Evolutionary conservation across 1,140 invertebrate species (phyloP), one percentile per base, ranked within the genome.

Genomic region (Rhopalosiphum padi): DNA sequence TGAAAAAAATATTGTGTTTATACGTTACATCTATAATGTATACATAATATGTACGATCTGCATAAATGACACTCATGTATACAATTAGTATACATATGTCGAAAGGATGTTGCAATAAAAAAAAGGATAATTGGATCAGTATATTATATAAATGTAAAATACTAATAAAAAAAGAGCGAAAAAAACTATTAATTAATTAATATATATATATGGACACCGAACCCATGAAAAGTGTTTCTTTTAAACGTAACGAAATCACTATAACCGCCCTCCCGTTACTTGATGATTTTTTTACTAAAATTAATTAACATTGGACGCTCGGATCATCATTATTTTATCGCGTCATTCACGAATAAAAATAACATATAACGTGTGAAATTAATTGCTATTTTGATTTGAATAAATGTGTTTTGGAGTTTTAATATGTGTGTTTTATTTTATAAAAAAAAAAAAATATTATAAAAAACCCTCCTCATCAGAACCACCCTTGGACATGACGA

Each of bases 31-130:
- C 25, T 68, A 68, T 68, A 68, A 68, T 68, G 11, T 68, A 68
- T 68, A n/a, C 60, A 68, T 68, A 60, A 68, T 68, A 60, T n/a
- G n/a, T 68, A 15, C 9, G n/a, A 7, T 60, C 23, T 87, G 30
- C 48, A 89, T 89, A 22, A 6, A 30, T 3, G 30, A 23, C 87
- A 53, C 15, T 18, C 35, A 30, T 90, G 11, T 90, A 21, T 55
- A 88, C 8, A 48, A 88, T n/a, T 51, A 22, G 35, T 51, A 30
- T 25, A 55, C 60, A 68, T 90, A 60, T 60, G 37, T 60, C 35
- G 18, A 90, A 90, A 90, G 89, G 53, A 53, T 90, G 89, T 90
- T 60, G 37, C 43, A 90, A 68, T 90, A 90, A 90, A 90, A 90
- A 90, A 90, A 90, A 90, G 37, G 53, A 90, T 90, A 90, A 90